Evolutionary conservation across 2,113 vertebrate species (phyloP).

Genomic region (Nothocercus julius): DNA sequence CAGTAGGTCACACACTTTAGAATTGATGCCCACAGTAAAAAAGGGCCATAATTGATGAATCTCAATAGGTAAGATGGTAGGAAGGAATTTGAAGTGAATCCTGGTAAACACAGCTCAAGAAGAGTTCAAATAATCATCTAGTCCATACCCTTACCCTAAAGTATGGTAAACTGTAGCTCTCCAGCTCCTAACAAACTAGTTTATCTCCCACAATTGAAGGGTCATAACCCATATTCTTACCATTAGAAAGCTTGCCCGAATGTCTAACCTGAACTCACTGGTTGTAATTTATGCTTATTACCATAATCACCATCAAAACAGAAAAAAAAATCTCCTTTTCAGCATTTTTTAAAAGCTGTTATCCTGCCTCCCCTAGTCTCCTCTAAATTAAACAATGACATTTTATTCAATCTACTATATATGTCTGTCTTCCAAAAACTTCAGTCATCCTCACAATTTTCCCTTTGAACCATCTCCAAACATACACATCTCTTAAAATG

Average conservation of each 20-base stretch:
- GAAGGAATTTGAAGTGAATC: not conserved
- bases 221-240: not conserved
- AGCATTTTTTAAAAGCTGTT: not conserved
- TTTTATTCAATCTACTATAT: not conserved
- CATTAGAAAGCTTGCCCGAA: not conserved
- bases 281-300: not conserved
- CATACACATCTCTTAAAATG: not conserved
- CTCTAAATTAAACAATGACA: not conserved
- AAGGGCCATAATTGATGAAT: not conserved
- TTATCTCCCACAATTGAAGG: not conserved
- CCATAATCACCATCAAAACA: not conserved
- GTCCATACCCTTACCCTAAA: not conserved
- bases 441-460: not conserved
- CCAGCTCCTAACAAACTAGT: not conserved
- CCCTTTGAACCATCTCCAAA: not conserved
- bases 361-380: not conserved
- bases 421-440: not conserved
- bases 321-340: not conserved
- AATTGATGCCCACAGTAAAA: not conserved
- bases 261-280: not conserved
- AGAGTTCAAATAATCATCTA: not conserved
- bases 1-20: not conserved
- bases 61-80: not conserved
- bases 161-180: not conserved
- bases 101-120: not conserved